phyloP scores from a whole-genome alignment of 2,888 invertebrate species.

The Andrena chrysosceles region DNA sequence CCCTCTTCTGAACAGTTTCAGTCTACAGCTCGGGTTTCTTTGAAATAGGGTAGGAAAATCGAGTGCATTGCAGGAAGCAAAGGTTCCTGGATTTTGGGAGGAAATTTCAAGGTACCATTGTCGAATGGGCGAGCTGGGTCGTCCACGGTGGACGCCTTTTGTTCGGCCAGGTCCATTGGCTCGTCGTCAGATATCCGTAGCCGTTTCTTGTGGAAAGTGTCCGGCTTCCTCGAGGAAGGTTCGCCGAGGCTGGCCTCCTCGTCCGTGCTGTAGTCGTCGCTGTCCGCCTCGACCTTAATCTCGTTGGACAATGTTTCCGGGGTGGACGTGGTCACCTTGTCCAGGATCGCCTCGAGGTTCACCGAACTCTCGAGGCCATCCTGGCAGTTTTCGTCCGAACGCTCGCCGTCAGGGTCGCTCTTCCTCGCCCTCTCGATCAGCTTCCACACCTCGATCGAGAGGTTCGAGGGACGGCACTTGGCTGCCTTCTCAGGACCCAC shows the following conservation, averaged over 20 bases:
- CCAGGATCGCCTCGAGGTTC: slow-evolving; percentile 69
- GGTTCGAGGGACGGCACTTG: slow-evolving; percentile 74
- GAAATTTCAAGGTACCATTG: slow-evolving; percentile 32
- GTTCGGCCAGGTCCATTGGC: slow-evolving; percentile 61
- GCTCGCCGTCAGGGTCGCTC: slow-evolving; percentile 69
- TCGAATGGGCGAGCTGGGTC: not conserved
- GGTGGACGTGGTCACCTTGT: slow-evolving; percentile 61
- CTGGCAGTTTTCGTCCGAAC: slow-evolving; percentile 75
- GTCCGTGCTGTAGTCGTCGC: slow-evolving; percentile 61
- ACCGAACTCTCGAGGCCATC: slow-evolving; percentile 57
- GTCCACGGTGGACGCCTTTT: slow-evolving; percentile 34
- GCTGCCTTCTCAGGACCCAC: slow-evolving; percentile 72
- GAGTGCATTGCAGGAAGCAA: no score
- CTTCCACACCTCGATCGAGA: slow-evolving; percentile 78
- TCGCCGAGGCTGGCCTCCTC: slow-evolving; percentile 53
- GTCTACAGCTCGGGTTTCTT: not conserved
- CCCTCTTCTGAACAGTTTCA: no score
- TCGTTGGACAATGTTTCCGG: slow-evolving; percentile 57
- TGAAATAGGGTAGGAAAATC: no score
- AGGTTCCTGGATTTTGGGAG: not conserved
- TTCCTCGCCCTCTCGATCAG: slow-evolving; percentile 71
- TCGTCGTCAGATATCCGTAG: slow-evolving; percentile 47
- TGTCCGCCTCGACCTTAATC: slow-evolving; percentile 70
- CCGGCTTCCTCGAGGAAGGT: slow-evolving; percentile 8
- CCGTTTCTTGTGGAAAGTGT: slow-evolving; percentile 21